Conservation (phyloP, 92 coral and sea anemone species). For the Umimayanthus chanpuru region DNA sequence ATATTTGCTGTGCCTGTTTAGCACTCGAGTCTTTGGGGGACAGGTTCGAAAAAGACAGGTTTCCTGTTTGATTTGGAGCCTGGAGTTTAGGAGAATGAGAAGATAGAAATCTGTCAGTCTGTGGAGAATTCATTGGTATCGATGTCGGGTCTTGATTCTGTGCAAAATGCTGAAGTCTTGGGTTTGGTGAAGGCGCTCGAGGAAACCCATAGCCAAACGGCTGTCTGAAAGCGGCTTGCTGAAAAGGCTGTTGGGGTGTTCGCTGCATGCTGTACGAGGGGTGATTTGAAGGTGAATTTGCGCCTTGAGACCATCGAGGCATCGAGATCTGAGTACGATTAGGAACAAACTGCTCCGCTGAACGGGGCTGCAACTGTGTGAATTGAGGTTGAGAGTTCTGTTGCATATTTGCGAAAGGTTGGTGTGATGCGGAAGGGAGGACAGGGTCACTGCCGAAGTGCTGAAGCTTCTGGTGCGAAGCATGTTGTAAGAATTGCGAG, state of each 20-base stretch:
- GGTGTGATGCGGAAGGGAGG: conserved; percentile 82
- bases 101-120: conserved; percentile 57
- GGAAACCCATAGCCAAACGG: conserved; percentile 84
- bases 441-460: conserved; percentile 89
- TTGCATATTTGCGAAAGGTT: conserved; percentile 75
- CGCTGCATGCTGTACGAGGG: conserved; percentile 63
- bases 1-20: conserved; percentile 64
- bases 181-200: conserved; percentile 72
- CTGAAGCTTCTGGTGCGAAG: conserved; percentile 89
- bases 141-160: conserved; percentile 69
- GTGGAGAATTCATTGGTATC: conserved; percentile 51
- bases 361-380: conserved; percentile 70
- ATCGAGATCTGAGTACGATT: conserved; percentile 80
- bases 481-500: conserved; percentile 68
- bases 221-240: conserved; percentile 80
- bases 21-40: conserved; percentile 82
- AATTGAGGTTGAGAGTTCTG: conserved; percentile 77
- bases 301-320: conserved; percentile 70
- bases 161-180: conserved; percentile 86
- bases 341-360: conserved; percentile 63
- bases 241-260: conserved; percentile 62
- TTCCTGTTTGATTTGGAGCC: conserved; percentile 67
- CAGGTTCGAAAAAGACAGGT: conserved; percentile 64
- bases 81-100: conserved; percentile 91
- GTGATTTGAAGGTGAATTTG: conserved; percentile 62